Evolutionary conservation across 2,888 invertebrate genomes (phyloP), one percentile per base, ranked within the genome.

Genomic region (Nomada hirtipes): DNA sequence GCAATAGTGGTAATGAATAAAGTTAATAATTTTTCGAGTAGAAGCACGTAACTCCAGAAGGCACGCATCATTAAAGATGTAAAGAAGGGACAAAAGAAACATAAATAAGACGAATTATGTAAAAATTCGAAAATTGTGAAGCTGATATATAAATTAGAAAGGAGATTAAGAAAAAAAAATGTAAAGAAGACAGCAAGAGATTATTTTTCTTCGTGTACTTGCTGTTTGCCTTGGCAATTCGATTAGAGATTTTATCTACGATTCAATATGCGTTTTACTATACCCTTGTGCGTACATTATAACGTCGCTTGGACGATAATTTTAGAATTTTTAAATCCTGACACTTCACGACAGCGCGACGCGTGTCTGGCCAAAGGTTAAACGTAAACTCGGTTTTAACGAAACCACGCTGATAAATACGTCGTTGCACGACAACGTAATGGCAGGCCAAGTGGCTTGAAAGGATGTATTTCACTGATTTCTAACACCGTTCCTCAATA

Each of bases 391-490:
- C 11, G 57, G 76, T 79, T 71, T 65, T 64, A 76, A 67, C 47
- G 53, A 61, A 61, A 20, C 67, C 44, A 15, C 57, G 44, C 63
- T 50, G 23, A 67, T 65, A 67, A 68, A 53, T 76, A 75, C 53
- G 20, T 47, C 52, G 63, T 64, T 64, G 59, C 52, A 44, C n/a
- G 65, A 44, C 64, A 55, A 47, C 74, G 20, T 59, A 53, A 72
- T 57, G 44, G 36, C 44, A 55, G 76, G 36, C 64, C 26, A 76
- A 75, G 57, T 29, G 23, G 29, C 50, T 36, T 59, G 57, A 42
- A 36, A 57, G 57, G 72, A 86, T 78, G 52, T 44, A 63, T 61
- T 71, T 77, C 57, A 23, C 23, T 68, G 23, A 63, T 69, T 73
- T 42, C 13, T 23, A 44, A 63, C 18, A 42, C 15, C 18, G 1